These are phyloP conservation scores for Laticauda laticaudata DNA, from an alignment of 2,113 vertebrate species.

Conservation along the genomic window DNA sequence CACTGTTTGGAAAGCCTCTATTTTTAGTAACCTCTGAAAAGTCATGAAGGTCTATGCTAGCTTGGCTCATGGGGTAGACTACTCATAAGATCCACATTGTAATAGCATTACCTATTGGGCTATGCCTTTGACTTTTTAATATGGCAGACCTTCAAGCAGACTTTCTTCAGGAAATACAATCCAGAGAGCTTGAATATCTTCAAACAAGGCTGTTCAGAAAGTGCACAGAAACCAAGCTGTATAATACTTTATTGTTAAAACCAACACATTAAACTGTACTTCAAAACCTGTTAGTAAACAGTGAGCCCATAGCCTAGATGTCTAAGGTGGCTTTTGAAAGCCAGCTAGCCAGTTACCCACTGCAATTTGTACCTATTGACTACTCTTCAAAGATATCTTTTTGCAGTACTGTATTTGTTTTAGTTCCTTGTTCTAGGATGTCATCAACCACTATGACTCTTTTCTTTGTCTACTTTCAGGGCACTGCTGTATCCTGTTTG, in stretches of 20 bases:
- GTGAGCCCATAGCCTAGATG: neutral
- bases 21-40: neutral
- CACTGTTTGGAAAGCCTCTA: neutral
- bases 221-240: neutral
- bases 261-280: neutral
- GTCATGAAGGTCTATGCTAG: neutral
- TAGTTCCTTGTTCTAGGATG: neutral
- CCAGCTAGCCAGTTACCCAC: neutral
- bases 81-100: neutral
- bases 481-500: neutral
- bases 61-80: neutral
- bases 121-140: neutral
- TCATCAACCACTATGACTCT: neutral
- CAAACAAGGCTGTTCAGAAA: neutral
- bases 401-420: neutral
- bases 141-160: neutral
- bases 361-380: neutral
- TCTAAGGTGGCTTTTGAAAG: neutral
- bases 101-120: neutral
- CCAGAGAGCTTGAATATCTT: neutral
- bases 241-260: neutral
- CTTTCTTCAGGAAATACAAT: neutral
- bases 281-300: neutral
- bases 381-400: neutral
- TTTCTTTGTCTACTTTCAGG: neutral